Conservation (phyloP, 2,888 invertebrate genomes). For the Caradrina kadenii region DNA sequence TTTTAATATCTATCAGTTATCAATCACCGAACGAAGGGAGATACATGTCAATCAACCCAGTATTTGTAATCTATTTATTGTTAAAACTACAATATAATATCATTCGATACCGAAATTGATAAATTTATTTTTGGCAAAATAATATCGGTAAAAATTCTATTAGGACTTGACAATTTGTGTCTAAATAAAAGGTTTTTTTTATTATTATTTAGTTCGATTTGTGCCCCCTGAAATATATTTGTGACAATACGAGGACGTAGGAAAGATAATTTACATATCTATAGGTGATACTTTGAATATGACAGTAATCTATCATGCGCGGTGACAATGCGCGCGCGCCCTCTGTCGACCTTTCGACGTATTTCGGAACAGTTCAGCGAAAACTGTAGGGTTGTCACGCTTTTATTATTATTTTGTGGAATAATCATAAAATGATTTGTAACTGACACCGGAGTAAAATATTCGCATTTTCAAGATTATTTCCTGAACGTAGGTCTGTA, state of each 20-base stretch:
- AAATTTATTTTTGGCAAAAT: slow-evolving; percentile 27
- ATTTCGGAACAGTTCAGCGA: slow-evolving; percentile 51
- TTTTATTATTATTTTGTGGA: slow-evolving; percentile 50
- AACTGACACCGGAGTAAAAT: slow-evolving; percentile 5
- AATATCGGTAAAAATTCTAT: slow-evolving; percentile 23
- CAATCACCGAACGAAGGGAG: slow-evolving; percentile 34
- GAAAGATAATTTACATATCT: slow-evolving; percentile 83
- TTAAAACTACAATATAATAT: slow-evolving; percentile 25
- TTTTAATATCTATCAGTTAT: slow-evolving; percentile 37
- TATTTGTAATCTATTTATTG: slow-evolving; percentile 42
- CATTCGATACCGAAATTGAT: slow-evolving; percentile 35
- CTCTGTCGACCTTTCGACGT: slow-evolving; percentile 74
- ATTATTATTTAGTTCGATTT: slow-evolving; percentile 60
- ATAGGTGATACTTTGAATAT: slow-evolving; percentile 81
- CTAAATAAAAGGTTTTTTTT: slow-evolving; percentile 55
- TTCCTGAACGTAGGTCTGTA: neutral
- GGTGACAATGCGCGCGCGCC: slow-evolving; percentile 83
- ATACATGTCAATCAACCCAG: slow-evolving; percentile 47
- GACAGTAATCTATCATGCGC: slow-evolving; percentile 85
- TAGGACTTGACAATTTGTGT: slow-evolving; percentile 56
- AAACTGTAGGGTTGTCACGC: slow-evolving; percentile 51
- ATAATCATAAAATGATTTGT: slow-evolving; percentile 24
- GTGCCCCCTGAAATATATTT: slow-evolving; percentile 69
- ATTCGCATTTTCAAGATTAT: neutral
- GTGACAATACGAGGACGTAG: slow-evolving; percentile 66